Evolutionary conservation across 2,888 invertebrate genomes (phyloP).

Genomic region (Morpho helenor): DNA sequence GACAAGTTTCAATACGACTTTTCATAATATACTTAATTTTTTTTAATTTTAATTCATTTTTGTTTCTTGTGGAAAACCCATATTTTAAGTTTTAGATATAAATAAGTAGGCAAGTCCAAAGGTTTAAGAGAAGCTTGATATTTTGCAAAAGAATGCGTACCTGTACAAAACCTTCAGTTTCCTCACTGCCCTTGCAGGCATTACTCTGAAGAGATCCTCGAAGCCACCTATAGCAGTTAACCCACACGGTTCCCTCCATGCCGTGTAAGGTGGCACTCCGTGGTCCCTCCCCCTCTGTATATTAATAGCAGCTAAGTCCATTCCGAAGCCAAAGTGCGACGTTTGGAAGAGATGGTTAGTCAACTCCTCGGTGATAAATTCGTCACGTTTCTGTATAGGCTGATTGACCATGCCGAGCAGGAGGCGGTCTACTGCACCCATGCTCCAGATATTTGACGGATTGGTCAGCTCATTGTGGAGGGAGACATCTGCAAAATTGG

Average conservation of each 20-base stretch:
- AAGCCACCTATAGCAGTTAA: constrained; percentile 82
- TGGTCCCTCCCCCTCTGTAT: constrained; percentile 92
- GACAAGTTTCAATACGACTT: constrained; percentile 1
- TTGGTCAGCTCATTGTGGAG: constrained; percentile 88
- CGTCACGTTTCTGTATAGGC: constrained; percentile 87
- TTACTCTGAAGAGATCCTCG: constrained; percentile 84
- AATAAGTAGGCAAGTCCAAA: no score
- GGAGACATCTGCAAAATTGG: constrained; percentile 81
- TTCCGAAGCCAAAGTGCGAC: constrained; percentile 83
- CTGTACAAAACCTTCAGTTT: constrained; percentile 81
- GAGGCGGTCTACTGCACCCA: constrained; percentile 89
- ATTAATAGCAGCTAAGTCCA: constrained; percentile 93
- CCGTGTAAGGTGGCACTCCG: constrained; percentile 88
- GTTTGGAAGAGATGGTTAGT: constrained; percentile 92
- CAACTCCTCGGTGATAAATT: constrained; percentile 88
- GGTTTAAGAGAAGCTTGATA: no score
- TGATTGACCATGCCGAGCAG: constrained; percentile 88
- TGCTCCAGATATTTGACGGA: constrained; percentile 84
- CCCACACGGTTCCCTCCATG: constrained; percentile 90
- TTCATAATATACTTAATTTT: no score
- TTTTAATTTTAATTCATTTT: no score
- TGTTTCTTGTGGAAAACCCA: no score
- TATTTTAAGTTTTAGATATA: no score
- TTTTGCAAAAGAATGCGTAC: constrained; percentile 33
- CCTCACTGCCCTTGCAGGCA: constrained; percentile 81